These are phyloP conservation scores for Mesocentrotus franciscanus DNA, from an alignment of 53 echinoderm and acorn worm species.

Conservation along the genomic window DNA sequence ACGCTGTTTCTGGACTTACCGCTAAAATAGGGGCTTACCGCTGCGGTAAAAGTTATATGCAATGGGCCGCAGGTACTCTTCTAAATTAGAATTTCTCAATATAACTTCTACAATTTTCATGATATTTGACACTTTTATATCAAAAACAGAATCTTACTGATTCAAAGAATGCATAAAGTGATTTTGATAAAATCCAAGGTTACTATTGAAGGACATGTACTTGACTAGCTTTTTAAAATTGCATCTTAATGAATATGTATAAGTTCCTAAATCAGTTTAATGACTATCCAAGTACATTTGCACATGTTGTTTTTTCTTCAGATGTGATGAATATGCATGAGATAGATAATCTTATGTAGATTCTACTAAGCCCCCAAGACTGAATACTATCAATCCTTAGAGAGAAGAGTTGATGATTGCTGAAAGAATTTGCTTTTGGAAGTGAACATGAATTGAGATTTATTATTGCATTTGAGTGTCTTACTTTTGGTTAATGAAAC, in stretches of 20 bases:
- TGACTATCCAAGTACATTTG: not conserved
- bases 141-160: not conserved
- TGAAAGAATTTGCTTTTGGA: not conserved
- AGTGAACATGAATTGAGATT: not conserved
- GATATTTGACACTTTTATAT: not conserved
- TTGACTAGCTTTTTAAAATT: not conserved
- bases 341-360: not conserved
- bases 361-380: not conserved
- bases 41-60: too few species aligned
- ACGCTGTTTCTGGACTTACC: too few species aligned
- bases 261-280: not conserved
- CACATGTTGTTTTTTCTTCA: not conserved
- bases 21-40: too few species aligned
- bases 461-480: not conserved
- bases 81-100: not conserved
- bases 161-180: not conserved
- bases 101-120: too few species aligned
- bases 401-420: not conserved
- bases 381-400: not conserved
- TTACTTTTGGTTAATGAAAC: too few species aligned
- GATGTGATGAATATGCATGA: not conserved
- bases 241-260: not conserved
- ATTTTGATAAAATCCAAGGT: not conserved
- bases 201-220: not conserved
- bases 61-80: not conserved